Evolutionary conservation across 2,888 invertebrate genomes (phyloP).

Genomic region (Leptopilina syphax): DNA sequence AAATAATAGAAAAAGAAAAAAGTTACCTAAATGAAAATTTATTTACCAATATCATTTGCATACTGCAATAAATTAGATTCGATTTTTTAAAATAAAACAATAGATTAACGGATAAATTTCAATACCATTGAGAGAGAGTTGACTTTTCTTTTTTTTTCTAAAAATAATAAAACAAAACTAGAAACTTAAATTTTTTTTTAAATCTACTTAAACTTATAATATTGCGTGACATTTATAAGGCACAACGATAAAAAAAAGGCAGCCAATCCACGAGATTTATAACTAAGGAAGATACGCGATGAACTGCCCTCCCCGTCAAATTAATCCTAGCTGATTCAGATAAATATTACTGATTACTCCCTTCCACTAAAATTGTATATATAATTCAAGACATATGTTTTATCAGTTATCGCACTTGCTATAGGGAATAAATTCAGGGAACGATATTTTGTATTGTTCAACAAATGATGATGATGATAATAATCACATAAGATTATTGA

Average conservation of each 20-base stretch:
- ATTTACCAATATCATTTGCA: too few relatives aligned
- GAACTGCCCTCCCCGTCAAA: constrained; percentile 62
- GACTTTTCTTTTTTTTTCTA: background rate
- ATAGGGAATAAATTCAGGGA: constrained; percentile 7
- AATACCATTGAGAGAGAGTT: too few relatives aligned
- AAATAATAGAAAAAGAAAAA: too few relatives aligned
- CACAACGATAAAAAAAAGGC: constrained; percentile 9
- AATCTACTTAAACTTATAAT: constrained; percentile 6
- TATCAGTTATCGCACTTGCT: constrained; percentile 24
- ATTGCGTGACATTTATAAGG: constrained; percentile 16
- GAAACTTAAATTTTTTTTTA: constrained; percentile 8
- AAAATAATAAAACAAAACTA: background rate
- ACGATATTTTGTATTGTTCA: constrained; percentile 12
- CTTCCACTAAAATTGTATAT: constrained; percentile 45
- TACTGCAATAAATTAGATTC: too few relatives aligned
- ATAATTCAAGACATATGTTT: constrained; percentile 4
- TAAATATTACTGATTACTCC: constrained; percentile 67
- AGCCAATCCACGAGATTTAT: background rate
- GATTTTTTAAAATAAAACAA: too few relatives aligned
- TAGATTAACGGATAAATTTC: too few relatives aligned
- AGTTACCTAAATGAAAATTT: too few relatives aligned
- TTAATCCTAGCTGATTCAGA: constrained; percentile 65
- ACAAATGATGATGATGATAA: constrained; percentile 24
- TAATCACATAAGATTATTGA: constrained; percentile 22
- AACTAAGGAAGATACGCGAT: constrained; percentile 57